Evolutionary conservation across 2,113 vertebrate genomes (phyloP), one percentile per base, ranked within the genome.

Genomic region (Sylvietta virens): DNA sequence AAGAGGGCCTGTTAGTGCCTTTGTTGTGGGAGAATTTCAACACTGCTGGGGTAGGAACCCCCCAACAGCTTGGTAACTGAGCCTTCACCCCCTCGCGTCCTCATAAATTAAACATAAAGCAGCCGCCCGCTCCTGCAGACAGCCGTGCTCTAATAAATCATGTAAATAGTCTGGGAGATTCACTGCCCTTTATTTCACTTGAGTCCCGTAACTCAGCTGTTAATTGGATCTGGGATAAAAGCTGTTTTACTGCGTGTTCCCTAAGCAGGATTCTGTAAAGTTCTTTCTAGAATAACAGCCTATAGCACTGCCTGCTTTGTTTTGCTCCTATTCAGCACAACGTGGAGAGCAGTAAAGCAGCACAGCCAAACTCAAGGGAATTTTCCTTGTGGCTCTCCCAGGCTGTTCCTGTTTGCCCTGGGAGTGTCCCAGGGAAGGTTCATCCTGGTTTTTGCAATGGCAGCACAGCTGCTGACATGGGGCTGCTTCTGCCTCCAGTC

Each of bases 51-150:
- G 95, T 93, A 95, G 97, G 97, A 98, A 96, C 97, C 97, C 97
- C 97, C 87, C 96, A 90, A 89, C 96, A 98, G 97, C 98, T 98
- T 98, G 98, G 98, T 96, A 97, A 98, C 97, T 98, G 98, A 97
- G 95, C 95, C 96, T 97, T 85, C 97, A 97, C 95, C 97, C 97
- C 92, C 96, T 97, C 26, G 81, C 97, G 97, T 96, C 96, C 97
- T 98, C 98, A 98, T 99, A 98, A 99, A 99, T 99, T 97, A 98
- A 98, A 98, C 96, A 98, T 98, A 97, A 98, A 95, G 96, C 97
- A 97, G 97, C 96, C 81, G 95, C 96, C 97, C 42, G 91, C 94
- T 94, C 88, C 88, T 31, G 80, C 85, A 96, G 97, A 94, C 97
- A 98, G 96, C 96, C 78, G 30, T 95, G 86, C 73, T 96, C 95